Percentiles rank a stretch among this genome's conserved stretches.
Conservation (phyloP, 1,140 invertebrate genomes). For the Schmidtea mediterranea region DNA sequence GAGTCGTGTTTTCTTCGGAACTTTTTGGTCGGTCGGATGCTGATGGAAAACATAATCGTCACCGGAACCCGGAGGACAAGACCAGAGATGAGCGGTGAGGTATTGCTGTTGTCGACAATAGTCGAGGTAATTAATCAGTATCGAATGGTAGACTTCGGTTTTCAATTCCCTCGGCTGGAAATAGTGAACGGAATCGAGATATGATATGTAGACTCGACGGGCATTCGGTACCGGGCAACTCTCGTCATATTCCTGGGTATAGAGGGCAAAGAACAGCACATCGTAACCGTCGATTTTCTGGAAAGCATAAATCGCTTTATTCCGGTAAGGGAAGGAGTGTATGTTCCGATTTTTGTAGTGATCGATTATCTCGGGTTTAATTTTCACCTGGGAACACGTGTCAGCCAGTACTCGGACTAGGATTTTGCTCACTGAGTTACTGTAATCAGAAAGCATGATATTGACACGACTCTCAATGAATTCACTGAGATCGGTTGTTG, state of each 20-base stretch:
- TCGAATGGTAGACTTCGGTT: conserved; percentile 96
- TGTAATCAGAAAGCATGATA: conserved; percentile 79
- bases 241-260: conserved; percentile 96
- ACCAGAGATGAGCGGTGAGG: conserved; percentile 81
- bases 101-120: conserved; percentile 88
- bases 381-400: conserved; percentile 85
- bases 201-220: conserved; percentile 86
- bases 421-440: conserved; percentile 71
- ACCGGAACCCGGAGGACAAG: conserved; percentile 93
- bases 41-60: conserved; percentile 99
- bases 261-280: conserved; percentile 99
- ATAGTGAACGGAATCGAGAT: conserved; percentile 96
- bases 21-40: conserved; percentile 93
- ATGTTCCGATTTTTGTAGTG: conserved; percentile 33
- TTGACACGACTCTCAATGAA: conserved; percentile 94
- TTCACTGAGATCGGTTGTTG: conserved; percentile 28
- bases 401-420: conserved; percentile 84
- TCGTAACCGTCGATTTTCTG: conserved; percentile 91
- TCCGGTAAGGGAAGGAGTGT: conserved; percentile 76
- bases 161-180: conserved; percentile 83
- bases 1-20: conserved; percentile 90
- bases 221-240: conserved; percentile 71
- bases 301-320: conserved; percentile 95
- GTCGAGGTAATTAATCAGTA: conserved; percentile 87
- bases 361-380: conserved; percentile 77